These are phyloP conservation scores for Spilarctia lutea DNA, from an alignment of 2,888 invertebrate species.

Conservation along the genomic window DNA sequence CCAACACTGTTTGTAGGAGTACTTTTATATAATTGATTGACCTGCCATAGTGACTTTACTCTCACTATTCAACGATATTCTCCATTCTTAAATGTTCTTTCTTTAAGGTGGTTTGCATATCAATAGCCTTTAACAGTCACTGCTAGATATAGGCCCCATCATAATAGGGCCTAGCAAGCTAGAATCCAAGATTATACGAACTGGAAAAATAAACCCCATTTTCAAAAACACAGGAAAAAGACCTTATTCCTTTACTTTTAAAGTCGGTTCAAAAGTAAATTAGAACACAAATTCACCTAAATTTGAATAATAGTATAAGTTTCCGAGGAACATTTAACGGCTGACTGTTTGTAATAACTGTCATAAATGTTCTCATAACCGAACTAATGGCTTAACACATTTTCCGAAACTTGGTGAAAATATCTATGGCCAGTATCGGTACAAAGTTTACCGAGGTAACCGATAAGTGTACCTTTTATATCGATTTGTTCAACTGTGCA, in stretches of 20 bases:
- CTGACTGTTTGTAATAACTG: slow-evolving; percentile 8
- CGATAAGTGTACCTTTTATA: neutral
- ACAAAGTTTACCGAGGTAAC: neutral
- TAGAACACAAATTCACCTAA: neutral
- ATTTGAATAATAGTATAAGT: slow-evolving; percentile 10
- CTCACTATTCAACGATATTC: too few species aligned
- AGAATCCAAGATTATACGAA: too few species aligned
- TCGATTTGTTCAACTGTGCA: too few species aligned
- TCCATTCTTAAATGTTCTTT: too few species aligned
- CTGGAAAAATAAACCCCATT: too few species aligned
- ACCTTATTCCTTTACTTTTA: neutral
- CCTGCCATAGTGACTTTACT: too few species aligned
- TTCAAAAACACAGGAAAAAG: neutral
- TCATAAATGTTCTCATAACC: slow-evolving; percentile 17
- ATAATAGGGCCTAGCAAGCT: too few species aligned
- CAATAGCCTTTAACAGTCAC: too few species aligned
- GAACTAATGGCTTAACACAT: slow-evolving; percentile 5
- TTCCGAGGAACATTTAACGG: slow-evolving; percentile 14
- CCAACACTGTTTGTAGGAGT: too few species aligned
- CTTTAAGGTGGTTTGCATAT: too few species aligned
- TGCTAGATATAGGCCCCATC: too few species aligned
- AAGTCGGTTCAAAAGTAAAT: neutral
- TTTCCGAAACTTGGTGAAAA: neutral
- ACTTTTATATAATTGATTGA: too few species aligned
- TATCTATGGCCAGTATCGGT: neutral